Base-by-base conservation (phyloP, 2,888 invertebrate species). In the Nephrocerus scutellatus region DNA sequence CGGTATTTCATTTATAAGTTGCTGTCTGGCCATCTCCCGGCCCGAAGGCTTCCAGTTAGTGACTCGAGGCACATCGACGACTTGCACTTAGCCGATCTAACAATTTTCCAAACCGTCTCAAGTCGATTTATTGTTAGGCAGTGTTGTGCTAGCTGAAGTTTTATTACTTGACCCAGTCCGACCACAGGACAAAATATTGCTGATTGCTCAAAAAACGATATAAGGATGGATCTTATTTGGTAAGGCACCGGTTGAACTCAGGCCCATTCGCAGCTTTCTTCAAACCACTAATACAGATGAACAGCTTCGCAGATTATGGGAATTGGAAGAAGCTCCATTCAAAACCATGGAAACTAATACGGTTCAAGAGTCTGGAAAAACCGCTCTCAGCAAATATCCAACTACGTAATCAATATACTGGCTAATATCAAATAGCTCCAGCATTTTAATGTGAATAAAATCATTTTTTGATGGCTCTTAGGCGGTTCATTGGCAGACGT, bases 1-100 rank as follows among this genome's bases (percentile, higher is more conserved):
- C 23, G 39, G 38, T 38, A 38, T 15, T 23, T 31, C 13, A 28
- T 28, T 4, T 30, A 31, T n/a, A 23, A 42, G 35, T 31, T 35
- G 31, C 26, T 43, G 35, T 26, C 33, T 33, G 23, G 29, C 5
- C 39, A 28, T 33, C 22, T 24, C 28, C 29, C 42, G 18, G 7
- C 33, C 26, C 33, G 21, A 15, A 30, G 28, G 10, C 13, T 36
- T 19, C n/a, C 18, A 19, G 24, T 23, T 9, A 19, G 22, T 12
- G 30, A 30, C 12, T 41, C 26, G 31, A 10, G 32, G 12, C 41
- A 36, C 13, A 15, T 32, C 2, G 20, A 36, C 8, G 32, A 21
- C 6, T 28, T 41, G 8, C 15, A 23, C 5, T 32, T 36, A 20
- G 23, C 20, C 7, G 32, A 37, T 15, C 33, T 24, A 2, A 4